A percentile compares a stretch with the other conserved stretches of the same genome.
Evolutionary conservation across 2,113 vertebrate genomes (phyloP).

Genomic region (Carollia perspicillata): DNA sequence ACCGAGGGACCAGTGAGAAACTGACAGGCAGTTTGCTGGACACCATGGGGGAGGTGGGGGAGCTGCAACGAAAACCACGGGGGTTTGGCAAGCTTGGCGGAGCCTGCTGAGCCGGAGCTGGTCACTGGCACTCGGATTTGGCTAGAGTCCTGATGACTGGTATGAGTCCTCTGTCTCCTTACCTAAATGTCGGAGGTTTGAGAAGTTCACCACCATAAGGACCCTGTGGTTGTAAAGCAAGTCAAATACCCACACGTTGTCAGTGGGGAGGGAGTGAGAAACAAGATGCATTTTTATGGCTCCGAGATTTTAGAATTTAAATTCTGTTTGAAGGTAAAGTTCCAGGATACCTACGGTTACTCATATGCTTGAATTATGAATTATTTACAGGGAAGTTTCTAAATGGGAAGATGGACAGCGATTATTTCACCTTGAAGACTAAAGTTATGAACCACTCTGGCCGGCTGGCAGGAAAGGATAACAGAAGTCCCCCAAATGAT

Average conservation of each 20-base stretch:
- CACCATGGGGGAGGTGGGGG: not conserved
- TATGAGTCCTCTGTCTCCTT: not conserved
- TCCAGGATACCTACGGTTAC: not conserved
- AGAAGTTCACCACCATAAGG: not conserved
- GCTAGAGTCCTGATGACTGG: not conserved
- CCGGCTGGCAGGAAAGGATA: not conserved
- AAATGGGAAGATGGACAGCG: not conserved
- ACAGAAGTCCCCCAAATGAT: not conserved
- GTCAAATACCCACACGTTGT: not conserved
- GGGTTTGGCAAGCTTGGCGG: not conserved
- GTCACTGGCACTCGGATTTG: not conserved
- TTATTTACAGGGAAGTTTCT: not conserved
- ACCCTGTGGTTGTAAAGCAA: not conserved
- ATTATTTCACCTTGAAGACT: not conserved
- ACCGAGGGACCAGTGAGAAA: not conserved
- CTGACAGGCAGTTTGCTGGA: not conserved
- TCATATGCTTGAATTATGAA: not conserved
- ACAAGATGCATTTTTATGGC: not conserved
- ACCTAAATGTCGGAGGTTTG: not conserved
- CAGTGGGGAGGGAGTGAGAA: too few relatives aligned
- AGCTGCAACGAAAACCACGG: not conserved
- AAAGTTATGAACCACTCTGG: not conserved
- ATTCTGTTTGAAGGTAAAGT: not conserved
- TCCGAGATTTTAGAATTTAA: not conserved
- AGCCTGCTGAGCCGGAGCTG: not conserved